Evolutionary conservation across 2,797 vertebrate genomes (phyloP).

Genomic region (Esox masquinongy): DNA sequence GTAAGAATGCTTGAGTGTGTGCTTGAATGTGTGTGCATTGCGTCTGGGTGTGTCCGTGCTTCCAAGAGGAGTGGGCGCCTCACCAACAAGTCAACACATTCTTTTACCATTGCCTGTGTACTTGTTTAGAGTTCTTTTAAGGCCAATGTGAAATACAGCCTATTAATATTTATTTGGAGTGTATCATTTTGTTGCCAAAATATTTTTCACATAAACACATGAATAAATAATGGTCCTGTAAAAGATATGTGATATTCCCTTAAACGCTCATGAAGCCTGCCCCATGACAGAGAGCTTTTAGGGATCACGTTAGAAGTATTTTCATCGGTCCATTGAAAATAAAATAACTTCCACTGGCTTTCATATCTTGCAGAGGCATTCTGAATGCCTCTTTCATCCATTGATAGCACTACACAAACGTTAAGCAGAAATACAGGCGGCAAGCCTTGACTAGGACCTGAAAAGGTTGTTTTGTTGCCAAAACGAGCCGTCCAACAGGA

Average conservation of each 20-base stretch:
- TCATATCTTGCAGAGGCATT: slow-evolving; percentile 22
- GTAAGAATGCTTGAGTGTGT: slow-evolving; percentile 52
- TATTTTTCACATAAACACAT: not conserved
- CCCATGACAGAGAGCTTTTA: slow-evolving; percentile 9
- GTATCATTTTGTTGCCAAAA: too few species aligned
- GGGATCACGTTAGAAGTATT: slow-evolving; percentile 26
- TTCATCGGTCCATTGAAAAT: slow-evolving; percentile 21
- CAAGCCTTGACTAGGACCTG: not conserved
- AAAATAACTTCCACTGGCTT: slow-evolving; percentile 40
- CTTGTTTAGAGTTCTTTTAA: slow-evolving; percentile 26
- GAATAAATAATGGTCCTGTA: not conserved
- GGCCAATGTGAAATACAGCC: not conserved
- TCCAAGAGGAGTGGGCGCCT: not conserved
- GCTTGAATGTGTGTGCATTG: slow-evolving; percentile 12
- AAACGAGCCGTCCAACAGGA: not conserved
- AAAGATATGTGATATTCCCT: not conserved
- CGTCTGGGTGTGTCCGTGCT: not conserved
- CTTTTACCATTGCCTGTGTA: not conserved
- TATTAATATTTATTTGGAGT: not conserved
- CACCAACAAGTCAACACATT: not conserved
- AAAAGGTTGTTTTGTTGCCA: not conserved
- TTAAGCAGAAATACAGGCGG: not conserved
- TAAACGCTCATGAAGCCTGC: slow-evolving; percentile 6
- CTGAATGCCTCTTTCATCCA: slow-evolving; percentile 6
- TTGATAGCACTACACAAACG: not conserved